Percentiles rank a stretch among this genome's conserved stretches.
phyloP scores from a whole-genome alignment of 2,797 vertebrate species.

The Eutrigla gurnardus region DNA sequence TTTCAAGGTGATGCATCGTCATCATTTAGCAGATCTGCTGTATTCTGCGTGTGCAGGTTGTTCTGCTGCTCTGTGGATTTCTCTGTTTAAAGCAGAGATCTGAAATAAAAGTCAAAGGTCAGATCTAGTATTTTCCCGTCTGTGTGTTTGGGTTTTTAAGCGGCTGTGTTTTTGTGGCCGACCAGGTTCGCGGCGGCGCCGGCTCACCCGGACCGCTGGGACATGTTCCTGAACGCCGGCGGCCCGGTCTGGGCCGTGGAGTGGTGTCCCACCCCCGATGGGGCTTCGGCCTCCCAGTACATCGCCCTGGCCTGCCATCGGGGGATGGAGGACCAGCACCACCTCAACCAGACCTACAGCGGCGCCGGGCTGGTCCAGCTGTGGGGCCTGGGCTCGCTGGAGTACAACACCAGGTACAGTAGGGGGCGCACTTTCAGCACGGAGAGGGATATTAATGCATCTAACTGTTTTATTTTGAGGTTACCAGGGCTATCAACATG shows the following conservation, averaged over 20 bases:
- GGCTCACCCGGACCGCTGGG: conserved; percentile 87
- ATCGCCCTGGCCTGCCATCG: conserved; percentile 90
- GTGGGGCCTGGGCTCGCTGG: conserved; percentile 90
- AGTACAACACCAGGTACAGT: conserved; percentile 84
- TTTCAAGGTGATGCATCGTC: too few relatives aligned
- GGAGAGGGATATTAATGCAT: too few relatives aligned
- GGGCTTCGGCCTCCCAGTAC: conserved; percentile 84
- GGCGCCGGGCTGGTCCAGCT: conserved; percentile 90
- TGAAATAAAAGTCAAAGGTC: neutral
- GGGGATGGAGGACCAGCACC: conserved; percentile 90
- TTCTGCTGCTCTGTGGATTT: too few relatives aligned
- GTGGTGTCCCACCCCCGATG: conserved; percentile 93
- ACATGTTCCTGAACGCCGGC: conserved; percentile 89
- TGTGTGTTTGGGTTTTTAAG: neutral
- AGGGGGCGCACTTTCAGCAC: neutral
- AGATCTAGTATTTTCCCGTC: neutral
- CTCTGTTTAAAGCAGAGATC: neutral
- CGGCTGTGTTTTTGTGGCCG: neutral
- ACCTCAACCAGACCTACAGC: conserved; percentile 70
- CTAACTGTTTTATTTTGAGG: too few relatives aligned
- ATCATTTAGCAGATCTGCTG: too few relatives aligned
- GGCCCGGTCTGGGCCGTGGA: conserved; percentile 95
- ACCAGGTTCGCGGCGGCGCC: conserved; percentile 87
- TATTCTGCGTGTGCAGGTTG: too few relatives aligned
- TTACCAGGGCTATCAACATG: too few relatives aligned